Evolutionary conservation across 2,113 vertebrate genomes (phyloP), one percentile per base, ranked within the genome.

Genomic region (Melozone crissalis): DNA sequence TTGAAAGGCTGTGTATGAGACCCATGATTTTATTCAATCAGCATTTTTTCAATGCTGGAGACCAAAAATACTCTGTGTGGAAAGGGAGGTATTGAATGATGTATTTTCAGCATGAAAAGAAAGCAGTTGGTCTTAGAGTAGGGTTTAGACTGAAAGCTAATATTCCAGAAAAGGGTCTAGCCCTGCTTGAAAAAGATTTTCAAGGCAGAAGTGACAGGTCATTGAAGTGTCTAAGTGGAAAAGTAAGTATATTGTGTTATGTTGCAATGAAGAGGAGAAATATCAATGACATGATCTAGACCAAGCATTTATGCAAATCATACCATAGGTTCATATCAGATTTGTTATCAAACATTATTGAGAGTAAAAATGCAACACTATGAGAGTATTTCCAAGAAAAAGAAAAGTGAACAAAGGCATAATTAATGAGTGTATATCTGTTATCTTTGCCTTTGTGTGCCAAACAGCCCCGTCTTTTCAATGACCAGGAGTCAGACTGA

Each of bases 61-160:
- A 37, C 30, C 11, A 61, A 52, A 91, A 65, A 31, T 18, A 63
- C 23, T 92, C 23, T 5, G 1, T 4, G 4, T 73, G n/a, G 31
- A 87, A 90, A 58, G 5, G 7, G 23, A 87, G 17, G 10, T 74
- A 7, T 6, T 63, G 15, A 84, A 44, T 61, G 2, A 55, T 68
- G 6, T 52, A 30, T 72, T 49, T 57, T 82, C 35, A 44, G 15
- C 37, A 28, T 43, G 27, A 46, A 75, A 94, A 67, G 3, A 27
- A 47, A 0, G 0, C 9, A 49, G n/a, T 3, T 68, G 14, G 6
- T 59, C n/a, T 82, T 49, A 72, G 14, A 41, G 2, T 1, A 2
- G 9, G 18, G 11, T 62, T 87, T 76, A 87, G 24, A 49, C 9
- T 52, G 19, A 63, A 78, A 78, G 44, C 33, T 61, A 51, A 59